Base-by-base conservation (phyloP, 2,888 invertebrate genomes). In the Diarsia brunnea region DNA sequence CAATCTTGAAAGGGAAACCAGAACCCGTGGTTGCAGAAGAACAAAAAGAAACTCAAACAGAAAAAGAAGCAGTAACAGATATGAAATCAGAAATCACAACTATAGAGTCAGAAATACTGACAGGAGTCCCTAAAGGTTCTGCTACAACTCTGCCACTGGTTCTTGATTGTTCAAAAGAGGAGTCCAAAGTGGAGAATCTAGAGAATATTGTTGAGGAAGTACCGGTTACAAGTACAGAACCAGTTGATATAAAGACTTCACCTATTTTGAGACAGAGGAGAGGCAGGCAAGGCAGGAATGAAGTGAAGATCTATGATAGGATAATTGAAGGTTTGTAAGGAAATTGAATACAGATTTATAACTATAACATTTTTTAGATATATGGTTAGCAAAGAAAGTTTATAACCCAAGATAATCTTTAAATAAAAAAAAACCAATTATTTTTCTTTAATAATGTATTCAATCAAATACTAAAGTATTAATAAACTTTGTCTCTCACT, bases 281-380 rank as follows among this genome's bases (percentile, higher is more conserved):
- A 60, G 96, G 96, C 0, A 88, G 96, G 21, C 96, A 95, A 78
- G 96, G 96, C 1, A 89, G 94, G 72, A 96, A 93, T 83, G 96
- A 96, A 86, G 97, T 97, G 19, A 97, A 97, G 85, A 96, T 97
- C 65, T 96, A 97, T 91, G 96, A 97, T 79, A 93, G 95, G 75
- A 93, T 97, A 84, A 94, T 96, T 89, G 97, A 97, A 92, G 97
- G 96, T 96, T 87, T 77, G 47, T 72, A 12, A 21, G 19, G 19
- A 4, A 16, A 74, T 4, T 19, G 38, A 14, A 21, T 21, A 47
- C 8, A 43, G 4, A 24, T 16, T 5, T 68, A 12, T 45, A 27
- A 14, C 31, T 19, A 45, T 11, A 38, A 31, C 1, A 21, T 8
- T 27, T 47, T 27, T 7, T 65, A 47, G 16, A 43, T 19, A 27